Base-by-base conservation (phyloP, 1,140 invertebrate species). In the Medauroidea extradentata region DNA sequence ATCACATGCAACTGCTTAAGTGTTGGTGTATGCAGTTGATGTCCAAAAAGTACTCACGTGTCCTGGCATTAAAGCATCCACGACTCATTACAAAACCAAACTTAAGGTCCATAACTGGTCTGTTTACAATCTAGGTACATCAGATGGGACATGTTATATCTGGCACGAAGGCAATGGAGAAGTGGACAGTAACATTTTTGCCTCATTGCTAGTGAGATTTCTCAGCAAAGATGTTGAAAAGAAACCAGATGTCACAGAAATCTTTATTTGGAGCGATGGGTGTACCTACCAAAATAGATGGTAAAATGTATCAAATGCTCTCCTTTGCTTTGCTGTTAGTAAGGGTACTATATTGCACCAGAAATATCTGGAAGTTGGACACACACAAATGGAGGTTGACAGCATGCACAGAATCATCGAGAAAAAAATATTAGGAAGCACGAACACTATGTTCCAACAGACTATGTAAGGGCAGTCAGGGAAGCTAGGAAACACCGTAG, bases 311-410 rank as follows among this genome's bases (percentile, higher is more conserved):
- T 64, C 69, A 13, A 73, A 73, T 57, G 68, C 67, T 14, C 59
- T 74, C 25, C 46, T 69, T 11, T 29, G 60, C 53, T 63, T 68
- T 23, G 52, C 64, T 38, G 41, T 58, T 16, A 39, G 55, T 34
- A 53, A 62, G 29, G 49, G 62, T 21, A 52, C 69, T 51, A 65
- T 49, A 19, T 67, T 75, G 29, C 51, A 38, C 39, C 73, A 75
- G 55, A 74, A 74, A 51, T 74, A 59, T 62, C 63, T 76, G 8
- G 70, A 67, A 51, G 69, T 66, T 53, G 71, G 73, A 13, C 73
- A 75, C 57, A 72, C 71, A 8, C 68, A 73, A 59, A 73, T 75
- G 72, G 71, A 75, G 54, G 62, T 55, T 29, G 69, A 70, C 53
- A 53, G 54, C 21, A 59, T 69, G 7, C 67, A 69, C 54, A 51